Evolutionary conservation across 2,888 invertebrate genomes (phyloP).

Genomic region (Trachelus tabidus): DNA sequence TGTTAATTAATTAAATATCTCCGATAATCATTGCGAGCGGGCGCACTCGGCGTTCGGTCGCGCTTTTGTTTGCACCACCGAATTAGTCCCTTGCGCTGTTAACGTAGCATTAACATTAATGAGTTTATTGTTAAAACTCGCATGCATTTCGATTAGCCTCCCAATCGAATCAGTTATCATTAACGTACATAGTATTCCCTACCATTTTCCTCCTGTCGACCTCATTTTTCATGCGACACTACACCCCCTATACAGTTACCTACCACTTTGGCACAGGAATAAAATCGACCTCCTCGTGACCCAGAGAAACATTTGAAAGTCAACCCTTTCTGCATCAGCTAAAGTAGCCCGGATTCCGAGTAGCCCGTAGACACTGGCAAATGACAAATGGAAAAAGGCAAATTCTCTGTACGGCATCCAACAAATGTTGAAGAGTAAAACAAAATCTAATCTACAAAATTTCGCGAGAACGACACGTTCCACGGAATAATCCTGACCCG

Average conservation of each 20-base stretch:
- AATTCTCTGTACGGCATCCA: not conserved
- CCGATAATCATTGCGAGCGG: conserved; percentile 41
- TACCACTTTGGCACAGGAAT: not conserved
- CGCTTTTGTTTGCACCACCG: conserved; percentile 46
- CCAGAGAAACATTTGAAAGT: not conserved
- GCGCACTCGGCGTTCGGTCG: conserved; percentile 24
- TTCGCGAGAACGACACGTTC: conserved; percentile 2
- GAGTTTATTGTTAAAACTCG: conserved; percentile 58
- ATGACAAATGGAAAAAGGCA: not conserved
- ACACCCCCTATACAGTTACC: not conserved
- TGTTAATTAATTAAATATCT: conserved; percentile 55
- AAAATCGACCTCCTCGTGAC: not conserved
- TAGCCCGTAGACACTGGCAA: not conserved
- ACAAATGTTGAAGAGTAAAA: not conserved
- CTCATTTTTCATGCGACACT: not conserved
- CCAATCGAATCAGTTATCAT: conserved; percentile 45
- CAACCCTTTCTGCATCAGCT: not conserved
- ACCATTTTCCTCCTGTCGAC: not conserved
- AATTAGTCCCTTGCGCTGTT: conserved; percentile 47
- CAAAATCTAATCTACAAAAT: not conserved
- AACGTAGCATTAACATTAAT: conserved; percentile 56
- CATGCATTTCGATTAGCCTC: conserved; percentile 51
- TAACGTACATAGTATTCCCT: not conserved
- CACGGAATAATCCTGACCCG: conserved; percentile 16
- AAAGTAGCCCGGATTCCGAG: not conserved